Percentiles rank a stretch among this genome's conserved stretches.
phyloP scores from a whole-genome alignment of 2,113 vertebrate genomes.

The Psilopogon haemacephalus region DNA sequence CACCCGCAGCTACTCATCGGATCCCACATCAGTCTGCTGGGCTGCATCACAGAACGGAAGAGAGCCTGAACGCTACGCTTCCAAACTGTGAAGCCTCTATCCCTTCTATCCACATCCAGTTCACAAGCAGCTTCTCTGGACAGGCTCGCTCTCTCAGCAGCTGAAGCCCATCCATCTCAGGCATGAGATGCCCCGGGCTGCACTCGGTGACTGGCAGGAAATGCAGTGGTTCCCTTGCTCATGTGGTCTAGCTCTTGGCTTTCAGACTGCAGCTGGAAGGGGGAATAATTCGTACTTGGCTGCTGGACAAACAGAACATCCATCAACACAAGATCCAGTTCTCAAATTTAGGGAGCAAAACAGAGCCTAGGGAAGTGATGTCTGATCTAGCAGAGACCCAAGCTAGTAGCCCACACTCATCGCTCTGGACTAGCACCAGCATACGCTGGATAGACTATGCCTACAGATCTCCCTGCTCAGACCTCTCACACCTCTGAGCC shows the following conservation, averaged over 20 bases:
- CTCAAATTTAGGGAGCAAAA: slow-evolving; percentile 47
- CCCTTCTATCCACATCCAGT: background rate
- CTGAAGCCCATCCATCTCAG: slow-evolving; percentile 43
- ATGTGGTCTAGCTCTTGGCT: slow-evolving; percentile 56
- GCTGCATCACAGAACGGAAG: background rate
- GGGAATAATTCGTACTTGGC: slow-evolving; percentile 43
- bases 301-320: slow-evolving; percentile 40
- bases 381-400: background rate
- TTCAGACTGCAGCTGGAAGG: slow-evolving; percentile 6
- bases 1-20: slow-evolving; percentile 6
- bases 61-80: accelerated
- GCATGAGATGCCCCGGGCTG: slow-evolving; percentile 53
- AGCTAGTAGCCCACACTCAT: background rate
- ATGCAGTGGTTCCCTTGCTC: slow-evolving; percentile 17
- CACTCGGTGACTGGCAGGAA: slow-evolving; percentile 47
- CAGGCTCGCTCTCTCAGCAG: slow-evolving; percentile 37
- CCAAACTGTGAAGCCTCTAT: background rate
- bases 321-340: slow-evolving; percentile 32
- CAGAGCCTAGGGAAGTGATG: background rate
- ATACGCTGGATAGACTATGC: background rate
- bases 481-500: background rate
- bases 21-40: background rate
- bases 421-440: background rate
- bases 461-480: background rate
- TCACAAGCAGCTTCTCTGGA: slow-evolving; percentile 33